phyloP scores from a whole-genome alignment of 2,888 invertebrate species.

The Rhabditoides inermis region DNA sequence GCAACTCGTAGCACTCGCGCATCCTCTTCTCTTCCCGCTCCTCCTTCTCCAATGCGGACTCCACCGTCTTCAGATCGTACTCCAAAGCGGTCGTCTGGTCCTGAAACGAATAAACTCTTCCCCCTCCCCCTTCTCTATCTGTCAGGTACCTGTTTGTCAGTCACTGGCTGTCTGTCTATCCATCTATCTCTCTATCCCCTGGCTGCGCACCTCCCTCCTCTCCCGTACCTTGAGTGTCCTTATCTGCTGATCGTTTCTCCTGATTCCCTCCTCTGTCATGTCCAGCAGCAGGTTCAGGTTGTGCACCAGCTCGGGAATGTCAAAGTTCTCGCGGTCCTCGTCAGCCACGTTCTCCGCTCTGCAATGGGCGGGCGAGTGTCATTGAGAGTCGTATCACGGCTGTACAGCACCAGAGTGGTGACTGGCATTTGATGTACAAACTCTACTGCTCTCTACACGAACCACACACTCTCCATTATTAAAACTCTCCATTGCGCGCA shows the following conservation, averaged over 20 bases:
- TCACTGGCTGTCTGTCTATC: too few relatives aligned
- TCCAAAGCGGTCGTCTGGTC: conserved; percentile 73
- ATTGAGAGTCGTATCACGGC: too few relatives aligned
- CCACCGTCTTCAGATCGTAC: conserved; percentile 69
- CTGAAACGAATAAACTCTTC: conserved; percentile 10
- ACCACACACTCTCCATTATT: too few relatives aligned
- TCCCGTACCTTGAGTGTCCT: conserved; percentile 62
- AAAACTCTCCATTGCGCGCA: too few relatives aligned
- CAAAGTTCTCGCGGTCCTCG: conserved; percentile 57
- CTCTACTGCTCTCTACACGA: too few relatives aligned
- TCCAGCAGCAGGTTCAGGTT: conserved; percentile 84
- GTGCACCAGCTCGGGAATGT: conserved; percentile 78
- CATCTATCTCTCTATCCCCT: too few relatives aligned
- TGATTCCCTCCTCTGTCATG: conserved; percentile 87
- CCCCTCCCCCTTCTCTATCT: background rate
- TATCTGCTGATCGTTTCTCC: conserved; percentile 71
- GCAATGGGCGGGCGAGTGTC: too few relatives aligned
- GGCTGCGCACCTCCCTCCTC: background rate
- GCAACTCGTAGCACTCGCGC: conserved; percentile 21
- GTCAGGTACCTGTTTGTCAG: too few relatives aligned
- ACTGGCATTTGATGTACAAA: too few relatives aligned
- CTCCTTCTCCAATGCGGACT: conserved; percentile 66
- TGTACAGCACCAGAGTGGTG: too few relatives aligned
- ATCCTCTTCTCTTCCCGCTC: conserved; percentile 67
- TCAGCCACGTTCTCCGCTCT: conserved; percentile 52